A percentile compares a stretch with the other conserved stretches of the same genome.
Conservation (phyloP, 2,113 vertebrate species). For the Anhinga rufa region DNA sequence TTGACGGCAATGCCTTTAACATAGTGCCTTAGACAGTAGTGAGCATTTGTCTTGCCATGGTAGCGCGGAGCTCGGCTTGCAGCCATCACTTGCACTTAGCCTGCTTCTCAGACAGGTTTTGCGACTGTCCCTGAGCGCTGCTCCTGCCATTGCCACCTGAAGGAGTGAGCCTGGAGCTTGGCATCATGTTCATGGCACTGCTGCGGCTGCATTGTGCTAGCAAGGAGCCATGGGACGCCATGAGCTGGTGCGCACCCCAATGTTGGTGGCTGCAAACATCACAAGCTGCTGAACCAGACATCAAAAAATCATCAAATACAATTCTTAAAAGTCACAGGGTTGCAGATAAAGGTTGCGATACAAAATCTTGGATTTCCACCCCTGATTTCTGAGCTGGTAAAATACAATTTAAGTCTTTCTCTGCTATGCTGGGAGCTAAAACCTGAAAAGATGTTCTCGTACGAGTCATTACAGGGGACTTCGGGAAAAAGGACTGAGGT, state of each 20-base stretch:
- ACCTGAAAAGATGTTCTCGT: background rate
- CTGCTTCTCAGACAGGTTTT: background rate
- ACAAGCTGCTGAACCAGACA: background rate
- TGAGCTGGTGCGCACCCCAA: accelerated
- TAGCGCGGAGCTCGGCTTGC: background rate
- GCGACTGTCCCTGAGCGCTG: accelerated
- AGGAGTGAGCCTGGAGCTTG: background rate
- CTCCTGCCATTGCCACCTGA: background rate
- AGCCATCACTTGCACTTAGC: background rate
- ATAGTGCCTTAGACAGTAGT: background rate
- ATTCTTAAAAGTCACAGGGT: background rate
- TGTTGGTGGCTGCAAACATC: background rate
- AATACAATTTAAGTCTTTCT: background rate
- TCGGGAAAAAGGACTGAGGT: background rate
- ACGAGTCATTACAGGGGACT: background rate
- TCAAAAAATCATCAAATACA: background rate
- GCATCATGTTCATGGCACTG: accelerated
- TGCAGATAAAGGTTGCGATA: background rate
- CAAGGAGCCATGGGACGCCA: background rate
- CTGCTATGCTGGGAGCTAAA: background rate
- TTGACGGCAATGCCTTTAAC: background rate
- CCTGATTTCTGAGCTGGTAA: background rate
- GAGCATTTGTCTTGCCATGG: background rate
- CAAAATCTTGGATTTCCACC: background rate
- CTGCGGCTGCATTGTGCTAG: background rate